Percentiles rank a stretch among this genome's conserved stretches.
Evolutionary conservation across 2,797 vertebrate species (phyloP).

Genomic region (Esox masquinongy): DNA sequence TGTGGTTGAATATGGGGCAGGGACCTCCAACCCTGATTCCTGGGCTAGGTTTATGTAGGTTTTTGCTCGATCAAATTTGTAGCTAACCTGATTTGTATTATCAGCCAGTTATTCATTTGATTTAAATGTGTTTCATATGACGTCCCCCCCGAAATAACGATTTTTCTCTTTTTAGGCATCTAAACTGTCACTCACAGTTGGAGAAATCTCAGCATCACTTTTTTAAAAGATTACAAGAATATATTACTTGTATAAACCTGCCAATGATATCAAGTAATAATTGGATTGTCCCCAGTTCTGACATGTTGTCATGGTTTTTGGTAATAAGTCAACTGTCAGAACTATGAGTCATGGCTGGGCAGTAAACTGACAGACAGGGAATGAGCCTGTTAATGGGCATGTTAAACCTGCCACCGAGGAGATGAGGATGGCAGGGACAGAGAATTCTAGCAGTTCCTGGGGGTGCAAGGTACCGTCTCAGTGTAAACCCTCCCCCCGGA

Average conservation of each 20-base stretch:
- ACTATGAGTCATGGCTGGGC: conserved; percentile 13
- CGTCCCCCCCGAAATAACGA: too few species aligned
- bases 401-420: conserved; percentile 39
- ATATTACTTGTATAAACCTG: conserved; percentile 50
- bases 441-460: neutral
- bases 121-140: too few species aligned
- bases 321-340: conserved; percentile 45
- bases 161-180: too few species aligned
- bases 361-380: conserved; percentile 11
- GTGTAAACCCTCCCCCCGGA: conserved; percentile 35
- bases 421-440: neutral
- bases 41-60: too few species aligned
- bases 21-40: too few species aligned
- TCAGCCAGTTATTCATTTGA: too few species aligned
- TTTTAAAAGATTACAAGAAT: conserved; percentile 42
- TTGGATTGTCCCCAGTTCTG: conserved; percentile 58
- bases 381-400: conserved; percentile 43
- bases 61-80: too few species aligned
- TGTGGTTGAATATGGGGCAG: neutral
- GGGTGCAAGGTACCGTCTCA: conserved; percentile 34
- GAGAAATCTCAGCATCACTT: conserved; percentile 1
- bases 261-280: conserved; percentile 61
- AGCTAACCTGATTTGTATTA: too few species aligned
- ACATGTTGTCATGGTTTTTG: conserved; percentile 54
- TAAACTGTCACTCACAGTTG: too few species aligned